phyloP scores from a whole-genome alignment of 1,140 invertebrate species.

The Polypedilum vanderplanki region DNA sequence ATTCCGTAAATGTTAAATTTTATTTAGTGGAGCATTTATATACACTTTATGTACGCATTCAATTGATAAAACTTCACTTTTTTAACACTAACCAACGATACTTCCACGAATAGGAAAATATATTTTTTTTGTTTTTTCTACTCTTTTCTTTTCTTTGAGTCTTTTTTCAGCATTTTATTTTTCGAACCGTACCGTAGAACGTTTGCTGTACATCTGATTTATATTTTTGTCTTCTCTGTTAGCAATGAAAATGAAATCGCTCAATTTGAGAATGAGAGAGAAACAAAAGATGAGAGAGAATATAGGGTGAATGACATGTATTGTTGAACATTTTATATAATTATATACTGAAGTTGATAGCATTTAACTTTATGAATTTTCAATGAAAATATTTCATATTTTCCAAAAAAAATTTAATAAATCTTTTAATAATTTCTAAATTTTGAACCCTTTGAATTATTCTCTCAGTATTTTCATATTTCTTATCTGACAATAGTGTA shows the following conservation, averaged over 20 bases:
- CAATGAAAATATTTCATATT: neutral
- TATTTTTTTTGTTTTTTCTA: neutral
- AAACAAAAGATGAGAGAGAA: neutral
- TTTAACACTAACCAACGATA: too few species aligned
- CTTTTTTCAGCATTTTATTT: neutral
- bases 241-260: neutral
- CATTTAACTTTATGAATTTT: too few species aligned
- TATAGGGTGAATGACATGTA: neutral
- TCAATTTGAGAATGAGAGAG: neutral
- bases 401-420: neutral
- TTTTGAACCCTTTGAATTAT: neutral
- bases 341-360: too few species aligned
- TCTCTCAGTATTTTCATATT: neutral
- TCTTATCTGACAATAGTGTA: neutral
- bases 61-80: slow-evolving; percentile 25
- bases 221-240: neutral
- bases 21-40: neutral
- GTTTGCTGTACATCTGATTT: slow-evolving; percentile 8
- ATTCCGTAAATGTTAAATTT: neutral
- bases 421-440: neutral
- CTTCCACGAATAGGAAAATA: neutral
- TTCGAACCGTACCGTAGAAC: slow-evolving; percentile 3
- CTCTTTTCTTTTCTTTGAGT: neutral
- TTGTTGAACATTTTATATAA: too few species aligned
- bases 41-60: slow-evolving; percentile 26